These are phyloP conservation scores for Galleria mellonella DNA, from an alignment of 1,140 invertebrate genomes.

Conservation along the genomic window DNA sequence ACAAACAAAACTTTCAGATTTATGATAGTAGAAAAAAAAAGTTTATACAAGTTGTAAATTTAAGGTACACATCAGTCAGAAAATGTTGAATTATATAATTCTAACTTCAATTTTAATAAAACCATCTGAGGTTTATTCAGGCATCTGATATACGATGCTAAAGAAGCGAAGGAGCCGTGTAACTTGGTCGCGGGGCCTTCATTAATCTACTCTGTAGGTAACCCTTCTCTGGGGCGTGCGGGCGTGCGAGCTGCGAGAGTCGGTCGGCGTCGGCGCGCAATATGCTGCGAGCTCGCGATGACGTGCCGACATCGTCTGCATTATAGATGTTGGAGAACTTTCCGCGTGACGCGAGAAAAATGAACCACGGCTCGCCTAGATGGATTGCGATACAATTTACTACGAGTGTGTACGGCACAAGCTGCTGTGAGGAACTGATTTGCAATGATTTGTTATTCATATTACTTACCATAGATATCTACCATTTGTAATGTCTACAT, in stretches of 20 bases:
- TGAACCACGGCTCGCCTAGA: conserved; percentile 44
- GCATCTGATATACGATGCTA: conserved; percentile 1
- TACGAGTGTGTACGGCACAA: conserved; percentile 2
- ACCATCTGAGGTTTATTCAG: no score
- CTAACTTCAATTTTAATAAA: no score
- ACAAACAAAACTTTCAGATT: no score
- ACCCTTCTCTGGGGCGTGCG: conserved; percentile 28
- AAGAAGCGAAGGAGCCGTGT: conserved; percentile 8
- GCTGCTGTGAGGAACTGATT: neutral
- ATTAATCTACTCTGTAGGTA: conserved; percentile 40
- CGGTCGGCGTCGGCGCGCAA: conserved; percentile 19
- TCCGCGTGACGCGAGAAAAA: conserved; percentile 67
- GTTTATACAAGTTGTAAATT: no score
- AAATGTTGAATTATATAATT: no score
- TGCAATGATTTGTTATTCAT: neutral
- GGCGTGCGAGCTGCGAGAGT: conserved; percentile 4
- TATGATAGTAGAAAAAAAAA: no score
- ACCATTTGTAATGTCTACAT: no score
- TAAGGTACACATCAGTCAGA: no score
- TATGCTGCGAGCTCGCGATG: conserved; percentile 46
- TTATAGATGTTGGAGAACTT: conserved; percentile 65
- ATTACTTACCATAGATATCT: no score
- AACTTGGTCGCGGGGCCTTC: conserved; percentile 18
- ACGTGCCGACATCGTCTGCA: conserved; percentile 64
- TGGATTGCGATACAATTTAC: conserved; percentile 51